These are phyloP conservation scores for Seison nebaliae DNA, from an alignment of 1,140 invertebrate genomes.

Conservation along the genomic window DNA sequence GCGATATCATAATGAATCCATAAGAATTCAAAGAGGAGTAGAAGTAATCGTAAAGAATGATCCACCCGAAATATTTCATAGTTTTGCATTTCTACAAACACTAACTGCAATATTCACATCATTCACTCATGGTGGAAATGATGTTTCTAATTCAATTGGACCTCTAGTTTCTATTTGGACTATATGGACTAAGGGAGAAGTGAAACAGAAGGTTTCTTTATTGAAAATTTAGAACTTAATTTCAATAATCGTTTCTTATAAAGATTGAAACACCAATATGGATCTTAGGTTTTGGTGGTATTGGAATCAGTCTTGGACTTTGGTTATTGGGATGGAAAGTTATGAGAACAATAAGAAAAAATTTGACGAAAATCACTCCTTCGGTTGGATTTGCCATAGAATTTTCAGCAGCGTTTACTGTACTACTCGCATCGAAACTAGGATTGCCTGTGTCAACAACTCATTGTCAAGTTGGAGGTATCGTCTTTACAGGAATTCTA, in stretches of 20 bases:
- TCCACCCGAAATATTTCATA: slow-evolving; percentile 36
- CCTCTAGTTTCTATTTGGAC: slow-evolving; percentile 75
- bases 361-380: slow-evolving; percentile 78
- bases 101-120: slow-evolving; percentile 81
- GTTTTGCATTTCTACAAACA: slow-evolving; percentile 78
- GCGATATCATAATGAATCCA: too few relatives aligned
- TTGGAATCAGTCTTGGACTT: slow-evolving; percentile 71
- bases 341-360: slow-evolving; percentile 78
- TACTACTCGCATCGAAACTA: slow-evolving; percentile 70
- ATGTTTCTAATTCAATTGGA: slow-evolving; percentile 93
- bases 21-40: too few relatives aligned
- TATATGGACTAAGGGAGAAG: slow-evolving; percentile 46
- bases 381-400: slow-evolving; percentile 82
- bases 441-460: slow-evolving; percentile 90
- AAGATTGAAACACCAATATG: slow-evolving; percentile 58
- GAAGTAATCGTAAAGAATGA: too few relatives aligned
- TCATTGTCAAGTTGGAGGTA: slow-evolving; percentile 88
- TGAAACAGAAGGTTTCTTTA: too few relatives aligned
- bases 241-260: too few relatives aligned
- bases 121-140: slow-evolving; percentile 91
- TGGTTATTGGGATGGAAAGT: slow-evolving; percentile 81
- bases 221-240: too few relatives aligned
- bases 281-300: slow-evolving; percentile 66
- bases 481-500: slow-evolving; percentile 60
- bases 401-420: slow-evolving; percentile 73